phyloP scores from a whole-genome alignment of 2,888 invertebrate species.

The Mimas tiliae region DNA sequence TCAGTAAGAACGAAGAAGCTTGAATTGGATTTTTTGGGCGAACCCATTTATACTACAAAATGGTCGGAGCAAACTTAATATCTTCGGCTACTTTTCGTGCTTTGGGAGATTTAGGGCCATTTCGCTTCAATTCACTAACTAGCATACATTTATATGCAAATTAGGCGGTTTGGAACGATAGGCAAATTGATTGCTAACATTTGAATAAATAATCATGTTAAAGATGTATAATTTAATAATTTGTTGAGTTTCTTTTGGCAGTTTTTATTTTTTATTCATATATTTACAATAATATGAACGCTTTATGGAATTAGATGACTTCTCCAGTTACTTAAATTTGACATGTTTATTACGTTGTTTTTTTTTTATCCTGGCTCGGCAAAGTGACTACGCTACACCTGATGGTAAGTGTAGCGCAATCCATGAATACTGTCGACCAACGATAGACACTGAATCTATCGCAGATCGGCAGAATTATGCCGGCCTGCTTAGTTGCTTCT shows the following conservation, averaged over 20 bases:
- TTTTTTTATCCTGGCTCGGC: too few relatives aligned
- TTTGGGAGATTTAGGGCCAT: background rate
- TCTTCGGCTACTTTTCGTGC: background rate
- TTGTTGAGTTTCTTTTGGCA: background rate
- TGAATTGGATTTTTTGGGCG: constrained; percentile 8
- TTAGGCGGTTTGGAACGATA: constrained; percentile 4
- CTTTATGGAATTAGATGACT: background rate
- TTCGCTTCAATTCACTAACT: constrained; percentile 4
- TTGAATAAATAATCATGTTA: constrained; percentile 4
- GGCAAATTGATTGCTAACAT: constrained; percentile 7
- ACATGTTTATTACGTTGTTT: background rate
- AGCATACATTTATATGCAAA: constrained; percentile 22
- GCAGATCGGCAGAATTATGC: too few relatives aligned
- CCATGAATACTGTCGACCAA: too few relatives aligned
- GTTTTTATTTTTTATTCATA: background rate
- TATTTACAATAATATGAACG: background rate
- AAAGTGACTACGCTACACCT: too few relatives aligned
- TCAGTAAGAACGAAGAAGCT: background rate
- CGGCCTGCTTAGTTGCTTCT: too few relatives aligned
- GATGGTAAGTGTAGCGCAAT: too few relatives aligned
- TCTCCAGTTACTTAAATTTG: background rate
- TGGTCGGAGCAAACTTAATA: background rate
- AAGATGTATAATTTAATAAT: constrained; percentile 9
- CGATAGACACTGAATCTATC: too few relatives aligned
- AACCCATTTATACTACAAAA: constrained; percentile 10